Percentiles rank a stretch among this genome's conserved stretches.
Evolutionary conservation across 1,140 invertebrate genomes (phyloP).

Genomic region (Acromyrmex echinatior): DNA sequence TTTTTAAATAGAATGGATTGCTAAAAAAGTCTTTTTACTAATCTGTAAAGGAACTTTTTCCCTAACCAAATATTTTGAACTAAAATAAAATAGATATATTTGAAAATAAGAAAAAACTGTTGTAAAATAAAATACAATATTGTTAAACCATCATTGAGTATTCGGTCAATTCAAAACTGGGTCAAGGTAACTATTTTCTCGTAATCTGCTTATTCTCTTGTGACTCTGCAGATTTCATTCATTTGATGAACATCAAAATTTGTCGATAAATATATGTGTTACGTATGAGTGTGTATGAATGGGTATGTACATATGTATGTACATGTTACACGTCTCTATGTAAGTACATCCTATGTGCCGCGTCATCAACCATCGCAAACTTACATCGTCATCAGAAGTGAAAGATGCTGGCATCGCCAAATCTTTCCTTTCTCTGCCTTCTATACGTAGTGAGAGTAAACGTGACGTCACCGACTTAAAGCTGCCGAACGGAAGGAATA

Average conservation of each 20-base stretch:
- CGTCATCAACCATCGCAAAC: conserved; percentile 81
- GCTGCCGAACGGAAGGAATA: conserved; percentile 74
- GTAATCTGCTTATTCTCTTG: conserved; percentile 70
- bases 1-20: too few relatives aligned
- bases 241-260: conserved; percentile 71
- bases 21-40: too few relatives aligned
- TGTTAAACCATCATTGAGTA: neutral
- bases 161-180: conserved; percentile 64
- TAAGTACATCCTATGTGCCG: conserved; percentile 75
- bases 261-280: conserved; percentile 28
- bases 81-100: neutral
- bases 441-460: conserved; percentile 78
- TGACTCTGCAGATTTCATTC: conserved; percentile 72
- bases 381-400: conserved; percentile 81
- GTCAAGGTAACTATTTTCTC: conserved; percentile 77
- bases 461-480: conserved; percentile 81
- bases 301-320: conserved; percentile 12
- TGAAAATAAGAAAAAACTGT: neutral
- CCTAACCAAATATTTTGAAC: neutral
- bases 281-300: neutral
- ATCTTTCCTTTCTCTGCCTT: conserved; percentile 80
- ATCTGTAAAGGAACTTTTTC: too few relatives aligned
- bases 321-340: conserved; percentile 65
- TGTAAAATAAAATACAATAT: neutral
- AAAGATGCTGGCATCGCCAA: conserved; percentile 83